Percentiles rank a stretch among this genome's conserved stretches.
Evolutionary conservation across 2,113 vertebrate species (phyloP).

Genomic region (Xiphias gladius): DNA sequence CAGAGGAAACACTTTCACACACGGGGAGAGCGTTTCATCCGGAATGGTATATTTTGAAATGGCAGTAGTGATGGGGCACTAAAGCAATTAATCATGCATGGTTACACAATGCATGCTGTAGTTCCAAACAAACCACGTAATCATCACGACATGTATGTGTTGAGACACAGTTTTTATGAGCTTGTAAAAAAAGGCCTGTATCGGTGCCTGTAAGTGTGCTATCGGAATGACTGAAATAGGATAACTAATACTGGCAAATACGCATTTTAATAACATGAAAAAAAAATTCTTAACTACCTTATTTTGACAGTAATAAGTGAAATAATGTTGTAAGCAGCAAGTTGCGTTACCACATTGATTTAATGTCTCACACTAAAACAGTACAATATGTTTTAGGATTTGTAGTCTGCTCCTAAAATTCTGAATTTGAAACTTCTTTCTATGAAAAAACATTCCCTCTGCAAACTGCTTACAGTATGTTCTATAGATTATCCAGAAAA

Average conservation of each 20-base stretch:
- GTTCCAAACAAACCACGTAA: slow-evolving; percentile 24
- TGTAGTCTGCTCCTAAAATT: neutral
- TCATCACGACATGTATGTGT: neutral
- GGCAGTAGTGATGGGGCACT: slow-evolving; percentile 20
- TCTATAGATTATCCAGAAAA: slow-evolving; percentile 10
- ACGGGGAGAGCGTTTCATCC: slow-evolving; percentile 37
- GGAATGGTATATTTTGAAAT: slow-evolving; percentile 55
- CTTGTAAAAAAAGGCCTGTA: slow-evolving; percentile 11
- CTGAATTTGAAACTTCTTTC: neutral
- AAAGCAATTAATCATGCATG: slow-evolving; percentile 54
- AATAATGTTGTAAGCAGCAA: neutral
- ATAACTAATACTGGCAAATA: neutral
- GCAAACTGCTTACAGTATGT: slow-evolving; percentile 15
- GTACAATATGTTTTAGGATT: neutral
- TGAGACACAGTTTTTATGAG: neutral
- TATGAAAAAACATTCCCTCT: neutral
- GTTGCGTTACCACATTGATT: neutral
- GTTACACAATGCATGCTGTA: slow-evolving; percentile 35
- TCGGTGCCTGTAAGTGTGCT: neutral
- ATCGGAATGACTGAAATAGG: neutral
- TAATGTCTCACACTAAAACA: neutral
- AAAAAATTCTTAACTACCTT: neutral
- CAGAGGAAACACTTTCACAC: slow-evolving; percentile 47
- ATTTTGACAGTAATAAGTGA: neutral
- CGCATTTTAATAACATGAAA: neutral